phyloP scores from a whole-genome alignment of 2,888 invertebrate species.

The Catocala fraxini region DNA sequence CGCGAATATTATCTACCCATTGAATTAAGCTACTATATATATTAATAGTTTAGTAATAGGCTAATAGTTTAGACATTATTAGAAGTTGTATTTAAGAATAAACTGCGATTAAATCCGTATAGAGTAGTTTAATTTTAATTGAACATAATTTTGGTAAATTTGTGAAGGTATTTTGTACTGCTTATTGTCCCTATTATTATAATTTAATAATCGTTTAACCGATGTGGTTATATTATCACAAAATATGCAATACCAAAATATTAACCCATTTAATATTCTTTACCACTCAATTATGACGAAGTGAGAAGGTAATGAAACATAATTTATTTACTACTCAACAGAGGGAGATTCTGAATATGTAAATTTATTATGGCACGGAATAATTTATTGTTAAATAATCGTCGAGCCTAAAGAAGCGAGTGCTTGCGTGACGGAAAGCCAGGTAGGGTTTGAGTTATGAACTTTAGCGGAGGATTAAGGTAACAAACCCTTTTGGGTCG shows the following conservation, averaged over 20 bases:
- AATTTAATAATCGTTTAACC: too few species aligned
- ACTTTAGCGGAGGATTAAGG: not conserved
- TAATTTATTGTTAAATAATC: slow-evolving; percentile 83
- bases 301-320: slow-evolving; percentile 82
- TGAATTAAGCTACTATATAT: too few species aligned
- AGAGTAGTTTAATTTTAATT: too few species aligned
- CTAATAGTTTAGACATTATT: too few species aligned
- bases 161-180: too few species aligned
- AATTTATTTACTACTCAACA: slow-evolving; percentile 82
- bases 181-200: too few species aligned
- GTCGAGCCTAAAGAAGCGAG: slow-evolving; percentile 74
- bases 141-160: too few species aligned
- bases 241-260: not conserved
- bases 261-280: slow-evolving; percentile 42
- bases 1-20: too few species aligned
- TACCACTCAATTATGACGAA: slow-evolving; percentile 71
- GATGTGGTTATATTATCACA: not conserved
- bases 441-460: slow-evolving; percentile 6
- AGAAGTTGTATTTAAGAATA: too few species aligned
- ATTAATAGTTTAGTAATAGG: too few species aligned
- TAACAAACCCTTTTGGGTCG: too few species aligned
- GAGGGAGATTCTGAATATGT: slow-evolving; percentile 74
- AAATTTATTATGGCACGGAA: slow-evolving; percentile 74
- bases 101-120: too few species aligned
- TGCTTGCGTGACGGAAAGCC: slow-evolving; percentile 72